Base-by-base conservation (phyloP, 2,113 vertebrate species). In the Cyanoramphus novaezelandiae region DNA sequence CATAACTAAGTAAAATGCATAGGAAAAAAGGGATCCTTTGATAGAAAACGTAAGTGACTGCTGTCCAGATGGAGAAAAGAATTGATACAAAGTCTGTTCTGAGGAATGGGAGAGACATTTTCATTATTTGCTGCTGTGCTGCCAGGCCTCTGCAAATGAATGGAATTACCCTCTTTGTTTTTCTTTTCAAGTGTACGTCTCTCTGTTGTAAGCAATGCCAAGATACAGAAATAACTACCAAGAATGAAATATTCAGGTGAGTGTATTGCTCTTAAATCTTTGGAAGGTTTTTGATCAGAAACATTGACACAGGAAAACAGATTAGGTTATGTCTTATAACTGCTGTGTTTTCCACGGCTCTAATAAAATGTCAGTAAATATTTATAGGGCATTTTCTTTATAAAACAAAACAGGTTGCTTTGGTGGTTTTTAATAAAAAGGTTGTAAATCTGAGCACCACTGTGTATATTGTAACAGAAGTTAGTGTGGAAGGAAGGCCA, bases 191-290 rank as follows among this genome's bases (percentile, higher is more conserved):
- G 99, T 99, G 99, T 79, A 99, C 99, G 1, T 99, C 99, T 5
- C 98, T 99, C 20, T 99, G 99, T 92, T 99, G 99, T 95, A 99
- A 99, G 96, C 99, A 99, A 84, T 99, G 99, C 97, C 98, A 99
- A 91, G 98, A 99, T 93, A 99, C 98, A 64, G 99, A 99, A 98
- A 99, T 99, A 97, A 99, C 99, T 15, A 99, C 99, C 79, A 99
- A 99, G 98, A 99, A 99, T 78, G 99, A 99, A 96, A 99, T 99
- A 95, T 99, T 99, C 98, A 99, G 99, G 99, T 99, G 96, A 98
- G 98, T 63, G 60, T 62, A 57, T 94, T 78, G 35, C 46, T 86
- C 46, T 83, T 53, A 7, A 7, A 19, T 78, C 57, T 75, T 25
- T 44, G 65, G 39, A 67, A 93, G 29, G 28, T 37, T 70, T 63